phyloP scores from a whole-genome alignment of 2,888 invertebrate genomes.

The Eristalis intricaria region DNA sequence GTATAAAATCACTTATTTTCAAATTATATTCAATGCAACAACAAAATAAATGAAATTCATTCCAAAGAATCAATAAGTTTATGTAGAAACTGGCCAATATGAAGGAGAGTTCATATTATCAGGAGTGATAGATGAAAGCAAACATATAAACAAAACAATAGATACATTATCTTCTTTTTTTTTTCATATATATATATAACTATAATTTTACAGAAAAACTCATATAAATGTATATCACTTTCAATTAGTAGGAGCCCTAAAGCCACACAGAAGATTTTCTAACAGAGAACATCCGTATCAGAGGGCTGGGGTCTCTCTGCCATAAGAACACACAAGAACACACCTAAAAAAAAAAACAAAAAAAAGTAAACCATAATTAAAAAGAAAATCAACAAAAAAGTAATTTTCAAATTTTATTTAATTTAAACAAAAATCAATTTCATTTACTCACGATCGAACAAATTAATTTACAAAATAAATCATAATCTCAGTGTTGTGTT shows the following conservation, averaged over 20 bases:
- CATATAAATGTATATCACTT: slow-evolving; percentile 59
- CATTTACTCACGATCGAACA: slow-evolving; percentile 44
- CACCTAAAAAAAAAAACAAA: slow-evolving; percentile 13
- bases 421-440: slow-evolving; percentile 43
- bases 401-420: slow-evolving; percentile 20
- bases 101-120: slow-evolving; percentile 72
- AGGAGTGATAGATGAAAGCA: slow-evolving; percentile 74
- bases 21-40: slow-evolving; percentile 54
- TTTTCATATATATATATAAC: slow-evolving; percentile 21
- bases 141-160: slow-evolving; percentile 41
- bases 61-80: slow-evolving; percentile 76
- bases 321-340: slow-evolving; percentile 79
- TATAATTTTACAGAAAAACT: slow-evolving; percentile 28
- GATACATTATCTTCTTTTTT: slow-evolving; percentile 37
- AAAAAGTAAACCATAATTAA: background rate
- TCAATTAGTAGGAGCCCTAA: slow-evolving; percentile 81
- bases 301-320: slow-evolving; percentile 91
- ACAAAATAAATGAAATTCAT: slow-evolving; percentile 76
- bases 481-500: slow-evolving; percentile 62
- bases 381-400: slow-evolving; percentile 25
- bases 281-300: slow-evolving; percentile 97
- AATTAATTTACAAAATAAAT: slow-evolving; percentile 40
- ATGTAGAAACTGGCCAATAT: slow-evolving; percentile 70
- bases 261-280: slow-evolving; percentile 92
- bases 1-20: slow-evolving; percentile 77